Percentiles rank a stretch among this genome's conserved stretches.
These are phyloP conservation scores for Pogonophryne albipinna DNA, from an alignment of 2,797 vertebrate species.

Conservation along the genomic window DNA sequence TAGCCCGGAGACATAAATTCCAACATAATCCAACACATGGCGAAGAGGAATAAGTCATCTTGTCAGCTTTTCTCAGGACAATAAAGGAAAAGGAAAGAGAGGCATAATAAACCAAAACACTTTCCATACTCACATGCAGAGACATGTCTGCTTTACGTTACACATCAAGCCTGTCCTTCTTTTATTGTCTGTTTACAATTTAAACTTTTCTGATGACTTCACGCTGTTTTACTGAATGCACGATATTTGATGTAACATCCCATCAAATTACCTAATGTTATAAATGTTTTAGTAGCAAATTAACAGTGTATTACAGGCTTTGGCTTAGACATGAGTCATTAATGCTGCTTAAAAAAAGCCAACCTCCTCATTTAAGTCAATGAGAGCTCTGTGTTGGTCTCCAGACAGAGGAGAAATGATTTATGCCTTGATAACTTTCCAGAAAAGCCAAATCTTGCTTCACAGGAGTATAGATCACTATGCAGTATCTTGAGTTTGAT, in stretches of 20 bases:
- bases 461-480: neutral
- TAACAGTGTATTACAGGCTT: conserved; percentile 9
- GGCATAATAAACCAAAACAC: conserved; percentile 41
- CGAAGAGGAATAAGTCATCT: conserved; percentile 55
- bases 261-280: conserved; percentile 16
- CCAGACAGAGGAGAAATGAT: neutral
- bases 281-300: conserved; percentile 27
- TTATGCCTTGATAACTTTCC: conserved; percentile 6
- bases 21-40: conserved; percentile 71
- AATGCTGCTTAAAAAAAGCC: neutral
- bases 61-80: conserved; percentile 54
- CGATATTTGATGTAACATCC: conserved; percentile 13
- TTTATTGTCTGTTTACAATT: conserved; percentile 48
- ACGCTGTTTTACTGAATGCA: neutral
- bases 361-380: conserved; percentile 13
- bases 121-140: conserved; percentile 58
- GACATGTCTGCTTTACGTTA: conserved; percentile 62
- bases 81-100: conserved; percentile 48
- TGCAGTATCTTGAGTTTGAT: conserved; percentile 17
- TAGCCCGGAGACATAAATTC: conserved; percentile 60
- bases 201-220: conserved; percentile 23
- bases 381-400: conserved; percentile 1
- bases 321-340: conserved; percentile 21
- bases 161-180: conserved; percentile 40
- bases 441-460: neutral